A percentile compares a stretch with the other conserved stretches of the same genome.
Evolutionary conservation across 2,797 vertebrate species (phyloP).

Genomic region (Karalla daura): DNA sequence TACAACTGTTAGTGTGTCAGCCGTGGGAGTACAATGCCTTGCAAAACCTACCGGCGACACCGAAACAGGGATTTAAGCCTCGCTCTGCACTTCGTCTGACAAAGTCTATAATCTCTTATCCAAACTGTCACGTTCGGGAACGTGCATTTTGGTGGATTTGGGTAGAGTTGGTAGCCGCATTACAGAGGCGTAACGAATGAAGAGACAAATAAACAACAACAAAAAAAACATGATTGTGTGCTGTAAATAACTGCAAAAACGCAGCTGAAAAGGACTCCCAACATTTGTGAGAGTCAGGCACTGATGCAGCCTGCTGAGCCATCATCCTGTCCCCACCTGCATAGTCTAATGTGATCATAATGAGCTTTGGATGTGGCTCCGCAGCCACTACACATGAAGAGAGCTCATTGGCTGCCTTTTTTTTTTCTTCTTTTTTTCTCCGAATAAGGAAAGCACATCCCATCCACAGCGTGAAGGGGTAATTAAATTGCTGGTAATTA

Average conservation of each 20-base stretch:
- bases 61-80: slow-evolving; percentile 13
- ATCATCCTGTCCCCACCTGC: slow-evolving; percentile 39
- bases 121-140: neutral
- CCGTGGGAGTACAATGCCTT: slow-evolving; percentile 3
- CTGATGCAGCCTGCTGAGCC: slow-evolving; percentile 17
- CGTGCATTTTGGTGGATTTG: neutral
- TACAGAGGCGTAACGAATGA: no score
- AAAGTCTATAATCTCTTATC: slow-evolving; percentile 21
- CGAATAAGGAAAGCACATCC: slow-evolving; percentile 42
- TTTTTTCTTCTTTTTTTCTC: no score
- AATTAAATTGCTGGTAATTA: slow-evolving; percentile 79
- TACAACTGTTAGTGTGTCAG: neutral
- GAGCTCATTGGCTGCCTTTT: slow-evolving; percentile 46
- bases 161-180: slow-evolving; percentile 5
- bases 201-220: no score
- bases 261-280: slow-evolving; percentile 4
- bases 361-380: slow-evolving; percentile 42
- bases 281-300: neutral
- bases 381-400: slow-evolving; percentile 39
- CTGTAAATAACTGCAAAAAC: slow-evolving; percentile 18
- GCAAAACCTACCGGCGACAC: neutral
- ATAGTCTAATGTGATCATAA: slow-evolving; percentile 47
- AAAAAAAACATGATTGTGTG: neutral
- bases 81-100: neutral
- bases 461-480: slow-evolving; percentile 59